Percentiles rank a stretch among this genome's conserved stretches.
Conservation (phyloP, 2,113 vertebrate species). For the Gavialis gangeticus region DNA sequence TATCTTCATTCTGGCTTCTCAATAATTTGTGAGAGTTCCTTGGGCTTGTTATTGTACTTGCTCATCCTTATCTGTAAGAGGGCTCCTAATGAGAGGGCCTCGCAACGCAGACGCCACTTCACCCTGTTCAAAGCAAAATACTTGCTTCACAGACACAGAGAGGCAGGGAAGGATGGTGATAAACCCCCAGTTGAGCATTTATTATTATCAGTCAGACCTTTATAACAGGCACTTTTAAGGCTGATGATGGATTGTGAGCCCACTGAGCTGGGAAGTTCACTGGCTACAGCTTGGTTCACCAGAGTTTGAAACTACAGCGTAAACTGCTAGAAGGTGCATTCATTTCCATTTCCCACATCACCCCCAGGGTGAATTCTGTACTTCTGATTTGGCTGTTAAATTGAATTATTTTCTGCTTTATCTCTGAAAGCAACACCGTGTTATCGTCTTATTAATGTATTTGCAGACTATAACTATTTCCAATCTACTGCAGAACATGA, state of each 20-base stretch:
- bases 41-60: background rate
- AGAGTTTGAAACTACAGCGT: background rate
- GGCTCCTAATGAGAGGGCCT: background rate
- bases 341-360: background rate
- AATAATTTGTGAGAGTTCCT: background rate
- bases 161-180: background rate
- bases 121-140: background rate
- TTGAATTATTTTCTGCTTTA: constrained; percentile 73
- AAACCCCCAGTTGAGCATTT: background rate
- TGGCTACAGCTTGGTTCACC: background rate
- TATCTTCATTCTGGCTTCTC: background rate
- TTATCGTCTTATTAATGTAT: constrained; percentile 63
- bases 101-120: background rate
- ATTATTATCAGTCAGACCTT: background rate
- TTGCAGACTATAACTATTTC: constrained; percentile 63
- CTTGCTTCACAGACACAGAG: background rate
- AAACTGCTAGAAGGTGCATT: background rate
- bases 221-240: background rate
- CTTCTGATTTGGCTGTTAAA: constrained; percentile 53
- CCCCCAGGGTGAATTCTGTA: background rate
- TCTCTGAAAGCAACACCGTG: constrained; percentile 64
- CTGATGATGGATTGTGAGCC: background rate
- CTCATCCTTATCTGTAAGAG: background rate
- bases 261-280: background rate
- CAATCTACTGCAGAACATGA: constrained; percentile 39